These are phyloP conservation scores for Chaitophorus viminalis DNA, from an alignment of 2,888 invertebrate species.

Conservation along the genomic window DNA sequence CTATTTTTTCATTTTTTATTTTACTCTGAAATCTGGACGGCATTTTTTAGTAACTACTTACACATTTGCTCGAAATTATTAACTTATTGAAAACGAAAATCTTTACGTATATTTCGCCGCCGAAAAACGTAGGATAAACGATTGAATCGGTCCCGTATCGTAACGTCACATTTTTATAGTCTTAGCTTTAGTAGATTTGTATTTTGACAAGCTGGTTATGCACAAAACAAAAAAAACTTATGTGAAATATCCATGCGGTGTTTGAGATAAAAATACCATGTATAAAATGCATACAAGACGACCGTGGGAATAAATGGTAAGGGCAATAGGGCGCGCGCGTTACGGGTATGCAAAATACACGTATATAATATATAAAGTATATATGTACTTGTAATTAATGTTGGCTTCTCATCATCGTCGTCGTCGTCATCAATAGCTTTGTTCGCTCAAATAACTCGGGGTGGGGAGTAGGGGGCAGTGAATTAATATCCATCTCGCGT, in stretches of 20 bases:
- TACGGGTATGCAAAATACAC: neutral
- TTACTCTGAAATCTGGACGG: too few relatives aligned
- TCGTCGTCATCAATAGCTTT: conserved; percentile 40
- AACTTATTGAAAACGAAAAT: neutral
- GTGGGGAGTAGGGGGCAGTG: neutral
- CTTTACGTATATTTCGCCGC: too few relatives aligned
- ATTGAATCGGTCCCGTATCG: too few relatives aligned
- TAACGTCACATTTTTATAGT: too few relatives aligned
- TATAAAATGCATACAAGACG: neutral
- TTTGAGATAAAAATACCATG: conserved; percentile 12
- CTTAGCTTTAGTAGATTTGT: too few relatives aligned
- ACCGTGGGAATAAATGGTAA: neutral
- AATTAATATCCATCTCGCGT: conserved; percentile 40
- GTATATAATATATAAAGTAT: neutral
- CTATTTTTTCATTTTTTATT: neutral
- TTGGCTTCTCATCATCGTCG: neutral
- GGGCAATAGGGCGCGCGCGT: too few relatives aligned
- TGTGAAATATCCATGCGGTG: neutral
- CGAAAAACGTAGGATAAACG: too few relatives aligned
- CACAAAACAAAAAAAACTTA: too few relatives aligned
- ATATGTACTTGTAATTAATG: conserved; percentile 8
- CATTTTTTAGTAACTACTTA: too few relatives aligned
- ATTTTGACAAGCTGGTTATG: too few relatives aligned
- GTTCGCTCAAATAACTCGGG: conserved; percentile 17
- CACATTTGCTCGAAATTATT: neutral